Evolutionary conservation across 2,113 vertebrate species (phyloP).

Genomic region (Pyrgilauda ruficollis): DNA sequence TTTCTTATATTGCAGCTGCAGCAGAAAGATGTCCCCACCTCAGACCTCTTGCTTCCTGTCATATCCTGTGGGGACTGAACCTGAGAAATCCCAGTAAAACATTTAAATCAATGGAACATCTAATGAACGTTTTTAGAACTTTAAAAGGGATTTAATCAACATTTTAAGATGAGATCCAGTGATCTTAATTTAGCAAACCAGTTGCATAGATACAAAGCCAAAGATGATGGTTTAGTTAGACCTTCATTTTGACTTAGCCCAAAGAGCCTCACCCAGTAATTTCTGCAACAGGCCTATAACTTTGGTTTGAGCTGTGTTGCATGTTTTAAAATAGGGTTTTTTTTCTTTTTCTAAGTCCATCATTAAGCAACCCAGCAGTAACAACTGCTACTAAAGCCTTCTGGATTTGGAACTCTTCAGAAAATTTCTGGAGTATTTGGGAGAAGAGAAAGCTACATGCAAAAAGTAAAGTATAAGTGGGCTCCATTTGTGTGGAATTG

Average conservation of each 20-base stretch:
- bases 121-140: background rate
- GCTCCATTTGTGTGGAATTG: background rate
- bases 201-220: background rate
- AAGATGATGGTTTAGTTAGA: background rate
- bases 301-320: slow-evolving; percentile 27
- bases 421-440: background rate
- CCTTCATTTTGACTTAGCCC: slow-evolving; percentile 5
- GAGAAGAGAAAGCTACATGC: background rate
- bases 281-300: slow-evolving; percentile 49
- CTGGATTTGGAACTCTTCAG: background rate
- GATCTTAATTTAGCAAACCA: slow-evolving; percentile 44
- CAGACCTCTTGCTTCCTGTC: background rate
- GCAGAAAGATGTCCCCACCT: background rate
- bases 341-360: background rate
- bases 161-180: background rate
- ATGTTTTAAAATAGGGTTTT: slow-evolving; percentile 33
- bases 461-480: background rate
- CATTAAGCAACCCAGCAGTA: slow-evolving; percentile 13
- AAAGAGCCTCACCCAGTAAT: slow-evolving; percentile 59
- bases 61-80: background rate
- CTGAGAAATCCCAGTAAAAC: background rate
- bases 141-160: background rate
- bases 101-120: background rate
- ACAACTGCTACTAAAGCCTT: background rate
- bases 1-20: background rate